phyloP scores from a whole-genome alignment of 1,140 invertebrate genomes.

The Macrosteles quadrilineatus region DNA sequence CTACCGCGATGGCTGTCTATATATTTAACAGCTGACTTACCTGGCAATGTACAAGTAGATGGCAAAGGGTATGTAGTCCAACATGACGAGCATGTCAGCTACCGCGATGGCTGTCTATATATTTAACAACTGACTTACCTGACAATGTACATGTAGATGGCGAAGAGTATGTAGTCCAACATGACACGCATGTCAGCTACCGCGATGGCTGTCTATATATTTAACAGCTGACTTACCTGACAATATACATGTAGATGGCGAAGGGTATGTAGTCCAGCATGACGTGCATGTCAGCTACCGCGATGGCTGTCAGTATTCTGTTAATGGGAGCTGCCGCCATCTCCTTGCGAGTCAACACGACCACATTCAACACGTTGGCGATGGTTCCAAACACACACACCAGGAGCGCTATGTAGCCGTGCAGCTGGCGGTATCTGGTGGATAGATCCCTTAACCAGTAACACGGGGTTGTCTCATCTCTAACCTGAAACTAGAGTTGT shows the following conservation, averaged over 20 bases:
- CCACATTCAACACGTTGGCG: conserved; percentile 88
- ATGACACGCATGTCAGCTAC: too few species aligned
- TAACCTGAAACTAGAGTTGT: neutral
- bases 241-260: conserved; percentile 71
- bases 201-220: too few species aligned
- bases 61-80: too few species aligned
- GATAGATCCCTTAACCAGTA: conserved; percentile 21
- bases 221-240: neutral
- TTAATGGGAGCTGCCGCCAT: conserved; percentile 82
- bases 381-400: conserved; percentile 87
- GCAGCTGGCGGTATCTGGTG: conserved; percentile 43
- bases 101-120: too few species aligned
- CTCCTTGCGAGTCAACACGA: conserved; percentile 82
- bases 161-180: too few species aligned
- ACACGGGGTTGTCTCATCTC: neutral
- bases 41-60: too few species aligned
- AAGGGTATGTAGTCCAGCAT: conserved; percentile 88
- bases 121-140: too few species aligned
- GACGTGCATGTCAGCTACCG: conserved; percentile 80
- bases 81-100: too few species aligned
- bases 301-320: conserved; percentile 75
- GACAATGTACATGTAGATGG: too few species aligned
- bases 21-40: too few species aligned
- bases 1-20: too few species aligned
- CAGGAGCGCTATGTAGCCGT: conserved; percentile 65